phyloP scores from a whole-genome alignment of 2,113 vertebrate species.

The Mormyrus iriodes region DNA sequence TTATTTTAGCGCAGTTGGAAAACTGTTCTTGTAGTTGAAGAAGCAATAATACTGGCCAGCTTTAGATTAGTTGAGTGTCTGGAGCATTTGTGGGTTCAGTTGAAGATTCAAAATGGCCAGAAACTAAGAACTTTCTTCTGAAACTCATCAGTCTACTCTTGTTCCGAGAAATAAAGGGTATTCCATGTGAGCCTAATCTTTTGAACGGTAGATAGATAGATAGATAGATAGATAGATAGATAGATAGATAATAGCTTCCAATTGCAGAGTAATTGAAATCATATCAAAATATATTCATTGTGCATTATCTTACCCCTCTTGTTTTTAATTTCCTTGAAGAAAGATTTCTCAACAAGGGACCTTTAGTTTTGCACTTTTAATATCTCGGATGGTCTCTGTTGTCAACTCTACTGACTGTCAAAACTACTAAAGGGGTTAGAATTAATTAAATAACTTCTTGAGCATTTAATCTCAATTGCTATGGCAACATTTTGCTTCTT shows the following conservation, averaged over 20 bases:
- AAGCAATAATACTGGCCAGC: too few species aligned
- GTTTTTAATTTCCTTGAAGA: constrained; percentile 49
- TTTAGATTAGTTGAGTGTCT: too few species aligned
- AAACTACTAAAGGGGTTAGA: constrained; percentile 76
- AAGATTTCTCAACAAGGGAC: constrained; percentile 59
- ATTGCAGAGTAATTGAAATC: background rate
- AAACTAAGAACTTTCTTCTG: too few species aligned
- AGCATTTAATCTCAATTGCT: constrained; percentile 81
- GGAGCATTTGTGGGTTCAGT: too few species aligned
- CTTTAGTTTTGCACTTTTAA: constrained; percentile 71
- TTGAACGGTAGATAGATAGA: background rate
- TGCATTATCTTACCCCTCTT: background rate
- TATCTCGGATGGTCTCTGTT: constrained; percentile 68
- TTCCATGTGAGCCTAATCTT: too few species aligned
- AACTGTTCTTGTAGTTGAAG: too few species aligned
- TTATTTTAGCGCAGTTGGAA: too few species aligned
- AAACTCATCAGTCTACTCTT: too few species aligned
- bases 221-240: background rate
- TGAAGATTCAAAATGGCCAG: too few species aligned
- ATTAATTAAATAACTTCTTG: constrained; percentile 86
- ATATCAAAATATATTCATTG: constrained; percentile 54
- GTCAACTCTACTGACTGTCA: constrained; percentile 65
- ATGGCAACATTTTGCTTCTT: constrained; percentile 82
- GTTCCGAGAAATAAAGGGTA: too few species aligned
- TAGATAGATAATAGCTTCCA: background rate